These are phyloP conservation scores for Xerus rutilus DNA, from an alignment of 2,797 vertebrate genomes.

Conservation along the genomic window DNA sequence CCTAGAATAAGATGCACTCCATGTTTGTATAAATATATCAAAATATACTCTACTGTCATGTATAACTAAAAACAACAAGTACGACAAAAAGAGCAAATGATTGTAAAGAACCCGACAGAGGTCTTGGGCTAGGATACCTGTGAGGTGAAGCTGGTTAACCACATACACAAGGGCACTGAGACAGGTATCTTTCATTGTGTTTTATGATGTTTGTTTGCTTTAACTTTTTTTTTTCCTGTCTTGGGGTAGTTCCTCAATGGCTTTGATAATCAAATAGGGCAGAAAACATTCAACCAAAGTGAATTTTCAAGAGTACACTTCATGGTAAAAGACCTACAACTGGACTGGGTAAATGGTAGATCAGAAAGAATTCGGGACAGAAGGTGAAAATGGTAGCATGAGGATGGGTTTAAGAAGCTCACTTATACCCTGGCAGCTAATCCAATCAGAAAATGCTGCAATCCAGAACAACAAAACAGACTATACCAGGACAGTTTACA, in stretches of 20 bases:
- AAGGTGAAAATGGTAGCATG: not conserved
- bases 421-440: not conserved
- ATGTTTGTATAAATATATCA: too few species aligned
- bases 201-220: not conserved
- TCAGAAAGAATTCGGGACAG: constrained; percentile 26
- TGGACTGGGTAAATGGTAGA: not conserved
- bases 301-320: not conserved
- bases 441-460: not conserved
- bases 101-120: not conserved
- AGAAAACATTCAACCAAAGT: constrained; percentile 36
- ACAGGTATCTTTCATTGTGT: not conserved
- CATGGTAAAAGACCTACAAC: not conserved
- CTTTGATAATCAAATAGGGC: constrained; percentile 22
- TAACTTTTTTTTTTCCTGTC: constrained; percentile 11
- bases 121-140: not conserved
- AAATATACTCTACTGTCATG: too few species aligned
- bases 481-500: constrained; percentile 51
- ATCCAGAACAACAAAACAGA: constrained; percentile 17
- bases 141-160: not conserved
- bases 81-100: not conserved
- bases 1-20: too few species aligned
- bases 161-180: not conserved
- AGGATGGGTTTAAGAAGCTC: not conserved
- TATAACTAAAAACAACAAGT: too few species aligned
- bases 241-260: not conserved